Percentiles rank a stretch among this genome's conserved stretches.
These are phyloP conservation scores for Oxygymnocypris stewartii DNA, from an alignment of 2,113 vertebrate species.

Conservation along the genomic window DNA sequence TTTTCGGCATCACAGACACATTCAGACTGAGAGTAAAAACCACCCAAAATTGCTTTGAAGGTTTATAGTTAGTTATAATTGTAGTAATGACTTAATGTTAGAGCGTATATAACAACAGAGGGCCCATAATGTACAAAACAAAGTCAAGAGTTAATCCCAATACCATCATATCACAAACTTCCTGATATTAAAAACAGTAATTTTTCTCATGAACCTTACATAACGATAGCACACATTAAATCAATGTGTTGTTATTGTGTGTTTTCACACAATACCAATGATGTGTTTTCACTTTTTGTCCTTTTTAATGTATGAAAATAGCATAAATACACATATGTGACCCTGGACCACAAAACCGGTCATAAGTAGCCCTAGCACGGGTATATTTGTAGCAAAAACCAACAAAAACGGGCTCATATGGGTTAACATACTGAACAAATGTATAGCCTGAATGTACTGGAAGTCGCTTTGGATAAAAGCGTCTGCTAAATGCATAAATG, in stretches of 20 bases:
- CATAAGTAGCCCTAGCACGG: no score
- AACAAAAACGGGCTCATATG: no score
- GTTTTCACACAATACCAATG: no score
- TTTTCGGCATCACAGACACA: background rate
- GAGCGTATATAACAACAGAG: background rate
- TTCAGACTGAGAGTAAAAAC: background rate
- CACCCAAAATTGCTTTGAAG: background rate
- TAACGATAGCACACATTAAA: background rate
- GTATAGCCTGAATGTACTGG: no score
- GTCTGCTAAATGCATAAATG: no score
- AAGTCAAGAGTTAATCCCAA: background rate
- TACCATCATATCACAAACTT: background rate
- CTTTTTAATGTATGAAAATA: background rate
- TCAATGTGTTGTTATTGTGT: no score
- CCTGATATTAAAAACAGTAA: background rate
- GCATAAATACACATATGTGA: background rate
- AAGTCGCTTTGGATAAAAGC: no score
- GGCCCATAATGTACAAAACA: background rate
- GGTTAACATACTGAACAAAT: no score
- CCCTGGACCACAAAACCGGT: no score
- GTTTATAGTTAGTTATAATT: background rate
- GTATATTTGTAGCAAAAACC: no score
- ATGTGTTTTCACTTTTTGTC: background rate
- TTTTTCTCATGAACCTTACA: background rate
- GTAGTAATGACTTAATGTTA: background rate